Evolutionary conservation across 2,888 invertebrate species (phyloP), one percentile per base, ranked within the genome.

Genomic region (Deroplatys truncata): DNA sequence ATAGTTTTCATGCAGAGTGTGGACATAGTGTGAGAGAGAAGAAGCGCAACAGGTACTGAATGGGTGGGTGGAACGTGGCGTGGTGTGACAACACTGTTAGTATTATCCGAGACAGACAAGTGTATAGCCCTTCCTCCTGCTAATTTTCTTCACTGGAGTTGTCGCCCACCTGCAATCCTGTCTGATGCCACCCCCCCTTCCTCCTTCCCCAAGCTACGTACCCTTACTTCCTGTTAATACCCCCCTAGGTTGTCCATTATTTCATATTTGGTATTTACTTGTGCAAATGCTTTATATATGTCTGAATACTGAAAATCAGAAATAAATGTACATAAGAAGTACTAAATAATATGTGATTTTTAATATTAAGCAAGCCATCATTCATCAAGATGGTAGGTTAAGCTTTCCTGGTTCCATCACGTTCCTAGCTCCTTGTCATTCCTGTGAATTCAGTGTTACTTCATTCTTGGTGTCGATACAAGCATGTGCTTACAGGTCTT

Each of bases 271-370:
- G 93, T 94, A 94, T 94, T 93, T 92, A 92, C 93, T 93, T 94
- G 94, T 94, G 94, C 94, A 94, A 94, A 94, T 94, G 94, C 94
- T 94, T 94, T 94, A 94, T 94, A 94, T 94, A 94, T 94, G 94
- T 94, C 94, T 94, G 93, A 94, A 93, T 93, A 93, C 93, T 93
- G 93, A 93, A 93, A 94, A 94, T 91, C 90, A 90, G 91, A 92
- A 92, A 94, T 94, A 94, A 94, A 94, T 94, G 94, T 94, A 94
- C 94, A 94, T 94, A 94, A 93, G 90, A 90, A 90, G 89, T 89
- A 89, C 84, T 88, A 88, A 88, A 88, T 87, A 87, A 87, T 87
- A 87, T 87, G 87, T 87, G 87, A 87, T 87, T 82, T 87, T 87
- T 87, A 87, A 87, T 87, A 82, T 87, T 87, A 87, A 87, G 82